These are phyloP conservation scores for Allolobophora icterica DNA, from an alignment of 2,888 invertebrate genomes.

Conservation along the genomic window DNA sequence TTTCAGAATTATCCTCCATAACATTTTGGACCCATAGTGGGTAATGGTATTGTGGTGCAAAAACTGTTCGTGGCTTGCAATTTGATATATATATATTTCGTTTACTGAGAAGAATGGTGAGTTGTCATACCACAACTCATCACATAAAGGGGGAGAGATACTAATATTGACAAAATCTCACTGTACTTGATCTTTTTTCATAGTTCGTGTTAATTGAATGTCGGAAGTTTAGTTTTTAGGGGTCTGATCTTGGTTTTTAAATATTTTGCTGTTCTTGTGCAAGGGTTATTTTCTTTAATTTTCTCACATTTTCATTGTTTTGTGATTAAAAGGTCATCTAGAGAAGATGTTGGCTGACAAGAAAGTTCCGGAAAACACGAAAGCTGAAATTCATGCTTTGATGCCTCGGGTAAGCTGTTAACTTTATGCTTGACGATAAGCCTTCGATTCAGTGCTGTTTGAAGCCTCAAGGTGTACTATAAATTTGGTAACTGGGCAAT, in stretches of 20 bases:
- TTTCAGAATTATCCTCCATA: background rate
- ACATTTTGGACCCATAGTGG: background rate
- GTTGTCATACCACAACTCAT: too few relatives aligned
- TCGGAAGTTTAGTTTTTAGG: background rate
- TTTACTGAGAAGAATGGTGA: too few relatives aligned
- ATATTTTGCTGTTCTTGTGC: background rate
- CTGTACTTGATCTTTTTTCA: too few relatives aligned
- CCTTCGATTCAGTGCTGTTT: background rate
- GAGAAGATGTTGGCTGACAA: constrained; percentile 85
- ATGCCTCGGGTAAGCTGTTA: constrained; percentile 68
- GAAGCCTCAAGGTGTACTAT: background rate
- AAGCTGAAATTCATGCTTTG: constrained; percentile 77
- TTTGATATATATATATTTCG: too few relatives aligned
- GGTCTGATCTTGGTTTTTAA: background rate
- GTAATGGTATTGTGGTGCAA: constrained; percentile 3
- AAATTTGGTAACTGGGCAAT: too few relatives aligned
- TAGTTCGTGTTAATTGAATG: too few relatives aligned
- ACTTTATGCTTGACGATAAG: background rate
- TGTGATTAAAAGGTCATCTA: constrained; percentile 72
- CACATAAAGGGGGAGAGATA: too few relatives aligned
- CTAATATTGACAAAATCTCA: background rate
- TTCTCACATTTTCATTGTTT: background rate
- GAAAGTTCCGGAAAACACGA: constrained; percentile 73
- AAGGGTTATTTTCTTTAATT: background rate
- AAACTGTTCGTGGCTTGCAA: background rate